Evolutionary conservation across 2,113 vertebrate species (phyloP).

Genomic region (Dascyllus trimaculatus): DNA sequence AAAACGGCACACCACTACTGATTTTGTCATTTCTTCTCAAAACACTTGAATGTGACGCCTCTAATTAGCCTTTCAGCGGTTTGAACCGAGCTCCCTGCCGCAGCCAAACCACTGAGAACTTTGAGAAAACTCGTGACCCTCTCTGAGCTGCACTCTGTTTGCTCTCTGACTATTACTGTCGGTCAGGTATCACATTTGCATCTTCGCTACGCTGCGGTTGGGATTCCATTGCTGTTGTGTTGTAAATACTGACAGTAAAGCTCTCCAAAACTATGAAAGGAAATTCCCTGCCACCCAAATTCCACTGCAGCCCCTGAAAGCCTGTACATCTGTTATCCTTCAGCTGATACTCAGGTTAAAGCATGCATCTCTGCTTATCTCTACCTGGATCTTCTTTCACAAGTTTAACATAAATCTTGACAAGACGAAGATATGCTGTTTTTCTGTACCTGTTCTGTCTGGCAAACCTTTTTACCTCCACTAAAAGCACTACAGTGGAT

Average conservation of each 20-base stretch:
- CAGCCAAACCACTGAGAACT: background rate
- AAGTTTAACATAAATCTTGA: background rate
- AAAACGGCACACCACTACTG: slow-evolving; percentile 1
- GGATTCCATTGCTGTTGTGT: background rate
- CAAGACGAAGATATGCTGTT: background rate
- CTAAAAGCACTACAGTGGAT: too few relatives aligned
- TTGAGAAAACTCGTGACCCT: background rate
- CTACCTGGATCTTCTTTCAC: background rate
- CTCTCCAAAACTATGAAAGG: too few relatives aligned
- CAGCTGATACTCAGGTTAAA: too few relatives aligned
- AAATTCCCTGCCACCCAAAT: too few relatives aligned
- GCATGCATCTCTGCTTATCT: too few relatives aligned
- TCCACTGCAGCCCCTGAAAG: background rate
- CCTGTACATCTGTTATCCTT: background rate
- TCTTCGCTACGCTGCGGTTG: background rate
- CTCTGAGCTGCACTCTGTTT: too few relatives aligned
- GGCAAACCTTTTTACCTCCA: too few relatives aligned
- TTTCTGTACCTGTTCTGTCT: too few relatives aligned
- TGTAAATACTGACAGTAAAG: too few relatives aligned
- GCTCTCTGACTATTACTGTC: background rate
- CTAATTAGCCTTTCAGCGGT: slow-evolving; percentile 30
- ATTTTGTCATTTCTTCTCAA: slow-evolving; percentile 33
- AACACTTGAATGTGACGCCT: slow-evolving; percentile 14
- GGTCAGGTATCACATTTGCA: background rate
- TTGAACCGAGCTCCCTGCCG: background rate